Percentiles rank a stretch among this genome's conserved stretches.
phyloP scores from a whole-genome alignment of 2,113 vertebrate species.

The Uria lomvia region DNA sequence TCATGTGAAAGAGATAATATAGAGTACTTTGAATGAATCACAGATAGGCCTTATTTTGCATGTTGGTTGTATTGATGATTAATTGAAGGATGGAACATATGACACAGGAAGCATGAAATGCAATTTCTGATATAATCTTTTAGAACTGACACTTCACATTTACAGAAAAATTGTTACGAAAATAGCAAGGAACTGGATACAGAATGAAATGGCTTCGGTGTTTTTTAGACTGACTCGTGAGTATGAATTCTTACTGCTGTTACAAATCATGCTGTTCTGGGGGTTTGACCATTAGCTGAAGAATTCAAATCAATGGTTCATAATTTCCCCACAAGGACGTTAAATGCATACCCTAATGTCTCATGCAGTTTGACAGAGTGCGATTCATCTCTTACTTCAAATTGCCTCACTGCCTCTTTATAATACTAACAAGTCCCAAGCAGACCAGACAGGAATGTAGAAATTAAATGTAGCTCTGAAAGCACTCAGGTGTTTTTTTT shows the following conservation, averaged over 20 bases:
- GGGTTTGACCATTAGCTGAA: neutral
- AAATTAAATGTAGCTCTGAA: neutral
- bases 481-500: neutral
- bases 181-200: neutral
- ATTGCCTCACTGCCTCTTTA: neutral
- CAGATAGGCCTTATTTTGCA: neutral
- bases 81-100: neutral
- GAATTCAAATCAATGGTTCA: neutral
- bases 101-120: neutral
- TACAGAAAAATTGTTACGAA: neutral
- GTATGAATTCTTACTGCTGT: neutral
- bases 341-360: neutral
- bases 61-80: neutral
- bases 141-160: neutral
- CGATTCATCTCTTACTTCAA: neutral
- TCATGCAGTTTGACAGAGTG: neutral
- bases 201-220: neutral
- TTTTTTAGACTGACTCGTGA: neutral
- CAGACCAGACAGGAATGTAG: neutral
- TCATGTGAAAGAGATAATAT: neutral
- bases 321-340: neutral
- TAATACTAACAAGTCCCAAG: neutral
- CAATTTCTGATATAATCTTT: neutral
- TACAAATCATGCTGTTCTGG: neutral
- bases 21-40: neutral